Percentiles rank a stretch among this genome's conserved stretches.
Evolutionary conservation across 2,888 invertebrate species (phyloP).

Genomic region (Cosmia trapezina): DNA sequence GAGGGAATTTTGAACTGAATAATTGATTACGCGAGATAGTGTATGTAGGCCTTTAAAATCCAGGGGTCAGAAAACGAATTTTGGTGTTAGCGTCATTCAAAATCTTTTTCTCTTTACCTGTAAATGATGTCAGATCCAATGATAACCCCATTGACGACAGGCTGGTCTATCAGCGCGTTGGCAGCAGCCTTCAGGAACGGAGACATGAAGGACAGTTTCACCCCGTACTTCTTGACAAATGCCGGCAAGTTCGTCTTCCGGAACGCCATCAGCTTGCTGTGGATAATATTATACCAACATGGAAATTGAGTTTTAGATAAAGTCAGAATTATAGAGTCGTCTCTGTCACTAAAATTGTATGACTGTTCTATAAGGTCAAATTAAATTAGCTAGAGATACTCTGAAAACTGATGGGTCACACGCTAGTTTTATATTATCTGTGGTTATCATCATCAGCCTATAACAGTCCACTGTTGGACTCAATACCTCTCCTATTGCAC

Average conservation of each 20-base stretch:
- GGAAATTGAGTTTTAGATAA: background rate
- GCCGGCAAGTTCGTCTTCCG: slow-evolving; percentile 96
- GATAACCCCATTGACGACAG: slow-evolving; percentile 99
- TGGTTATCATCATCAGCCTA: too few relatives aligned
- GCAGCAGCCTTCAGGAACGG: slow-evolving; percentile 99
- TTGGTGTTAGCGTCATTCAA: background rate
- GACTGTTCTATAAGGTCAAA: background rate
- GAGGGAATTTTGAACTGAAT: too few relatives aligned
- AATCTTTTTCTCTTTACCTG: slow-evolving; percentile 69
- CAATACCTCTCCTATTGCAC: too few relatives aligned
- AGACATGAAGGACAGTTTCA: slow-evolving; percentile 99
- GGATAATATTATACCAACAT: slow-evolving; percentile 9
- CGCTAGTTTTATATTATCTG: background rate
- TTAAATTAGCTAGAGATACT: background rate
- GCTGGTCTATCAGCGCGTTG: slow-evolving; percentile 98
- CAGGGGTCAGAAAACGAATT: background rate
- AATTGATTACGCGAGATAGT: too few relatives aligned
- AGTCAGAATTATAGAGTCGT: background rate
- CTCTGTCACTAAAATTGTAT: background rate
- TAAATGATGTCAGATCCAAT: slow-evolving; percentile 95
- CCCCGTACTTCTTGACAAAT: slow-evolving; percentile 97
- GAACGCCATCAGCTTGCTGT: slow-evolving; percentile 96
- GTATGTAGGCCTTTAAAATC: background rate
- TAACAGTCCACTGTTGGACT: too few relatives aligned
- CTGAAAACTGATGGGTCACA: background rate